Base-by-base conservation (phyloP, 1,140 invertebrate genomes). In the Drosophila baimaii region DNA sequence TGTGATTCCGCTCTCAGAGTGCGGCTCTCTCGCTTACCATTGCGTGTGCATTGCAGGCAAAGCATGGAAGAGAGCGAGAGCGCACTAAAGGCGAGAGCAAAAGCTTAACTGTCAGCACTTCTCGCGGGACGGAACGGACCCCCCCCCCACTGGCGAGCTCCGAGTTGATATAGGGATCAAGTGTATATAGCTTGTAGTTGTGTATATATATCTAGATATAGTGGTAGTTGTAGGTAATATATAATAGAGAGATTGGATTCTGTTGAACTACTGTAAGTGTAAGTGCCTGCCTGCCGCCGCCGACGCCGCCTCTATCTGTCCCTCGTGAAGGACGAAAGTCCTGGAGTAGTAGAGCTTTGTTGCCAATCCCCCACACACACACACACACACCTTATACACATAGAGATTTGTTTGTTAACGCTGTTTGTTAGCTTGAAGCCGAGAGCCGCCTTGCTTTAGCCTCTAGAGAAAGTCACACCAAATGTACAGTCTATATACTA, bases 391-490 rank as follows among this genome's bases (percentile, higher is more conserved):
- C 25, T 6, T 17, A 27, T 27, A 47, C 27, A n/a, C 54, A 61
- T 59, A 62, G 49, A 72, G 54, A 58, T 82, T 69, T 51, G 62
- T 83, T 75, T 79, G 63, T 79, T 83, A 31, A 79, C 49, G 10
- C 64, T 21, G 63, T 75, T 74, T 21, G 55, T 76, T 84, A 83
- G 80, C 80, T 82, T 83, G 35, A 82, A 82, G 80, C 79, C 47
- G 12, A 39, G 17, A 13, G 23, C 46, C 29, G 59, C 59, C 52
- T 52, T 64, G 49, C 51, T 41, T 51, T 43, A 35, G 35, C 51
- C 41, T 56, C 15, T 27, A 57, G 27, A 25, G 12, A 19, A 41
- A 25, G 5, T 25, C 35, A 70, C 51, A 37, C 25, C n/a, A 52
- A 41, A 58, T 33, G n/a, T 49, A 77, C 59, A 81, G 64, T 51